These are phyloP conservation scores for Axea sp. DNA, from an alignment of 2,888 invertebrate species.

Conservation along the genomic window DNA sequence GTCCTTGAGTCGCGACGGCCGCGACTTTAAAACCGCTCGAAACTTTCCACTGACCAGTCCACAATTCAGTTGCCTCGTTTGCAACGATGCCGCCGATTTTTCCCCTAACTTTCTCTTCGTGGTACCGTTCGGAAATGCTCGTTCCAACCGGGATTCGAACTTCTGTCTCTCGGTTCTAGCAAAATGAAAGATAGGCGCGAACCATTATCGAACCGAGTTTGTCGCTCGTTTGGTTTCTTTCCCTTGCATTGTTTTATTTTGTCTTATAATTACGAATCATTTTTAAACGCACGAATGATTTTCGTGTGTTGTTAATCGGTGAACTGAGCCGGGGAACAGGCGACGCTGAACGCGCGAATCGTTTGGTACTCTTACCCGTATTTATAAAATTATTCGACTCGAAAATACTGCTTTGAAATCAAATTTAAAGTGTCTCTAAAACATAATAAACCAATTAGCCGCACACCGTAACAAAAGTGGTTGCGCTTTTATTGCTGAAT, in stretches of 20 bases:
- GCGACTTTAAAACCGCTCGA: slow-evolving; percentile 42
- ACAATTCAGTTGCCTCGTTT: slow-evolving; percentile 44
- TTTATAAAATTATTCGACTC: slow-evolving; percentile 44
- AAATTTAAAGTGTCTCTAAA: slow-evolving; percentile 56
- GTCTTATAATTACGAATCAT: too few species aligned
- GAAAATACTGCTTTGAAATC: slow-evolving; percentile 49
- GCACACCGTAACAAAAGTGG: slow-evolving; percentile 52
- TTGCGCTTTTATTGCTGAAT: slow-evolving; percentile 55
- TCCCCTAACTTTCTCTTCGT: too few species aligned
- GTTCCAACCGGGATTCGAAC: not conserved
- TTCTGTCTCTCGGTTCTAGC: too few species aligned
- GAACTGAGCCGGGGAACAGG: too few species aligned
- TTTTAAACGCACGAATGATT: too few species aligned
- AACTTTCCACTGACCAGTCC: slow-evolving; percentile 51
- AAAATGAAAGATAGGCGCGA: too few species aligned
- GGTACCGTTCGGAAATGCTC: too few species aligned
- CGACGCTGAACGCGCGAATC: too few species aligned
- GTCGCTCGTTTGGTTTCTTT: too few species aligned
- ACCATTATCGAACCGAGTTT: too few species aligned
- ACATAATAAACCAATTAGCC: slow-evolving; percentile 59
- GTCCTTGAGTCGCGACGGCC: slow-evolving; percentile 50
- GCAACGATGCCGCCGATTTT: not conserved
- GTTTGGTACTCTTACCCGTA: slow-evolving; percentile 42
- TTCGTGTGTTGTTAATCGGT: too few species aligned
- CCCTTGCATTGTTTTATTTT: too few species aligned